Evolutionary conservation across 1,140 invertebrate species (phyloP), one percentile per base, ranked within the genome.

Genomic region (Helicorthomorpha holstii): DNA sequence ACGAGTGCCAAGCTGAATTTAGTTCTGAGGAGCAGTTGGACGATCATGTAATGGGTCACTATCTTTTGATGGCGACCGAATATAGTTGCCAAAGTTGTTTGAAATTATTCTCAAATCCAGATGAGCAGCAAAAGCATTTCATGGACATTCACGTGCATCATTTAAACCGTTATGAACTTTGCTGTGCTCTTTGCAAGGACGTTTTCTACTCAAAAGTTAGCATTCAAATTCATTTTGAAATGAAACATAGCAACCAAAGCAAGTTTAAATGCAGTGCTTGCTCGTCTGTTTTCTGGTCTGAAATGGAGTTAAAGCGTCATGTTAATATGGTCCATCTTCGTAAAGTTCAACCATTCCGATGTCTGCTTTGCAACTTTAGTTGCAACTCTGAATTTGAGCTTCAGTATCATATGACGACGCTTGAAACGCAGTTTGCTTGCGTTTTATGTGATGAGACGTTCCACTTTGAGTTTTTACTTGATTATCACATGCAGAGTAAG

Each of bases 151-250:
- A 96, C 58, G 81, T 87, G 1, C 81, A 88, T 64, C 83, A 85
- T 59, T 68, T 93, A 23, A 91, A 84, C 60, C 77, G 85, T 51
- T n/a, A n/a, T n/a, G n/a, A n/a, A n/a, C n/a, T n/a, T n/a, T n/a
- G n/a, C n/a, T 94, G 90, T 64, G 74, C 81, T 2, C 67, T 94
- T 1, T 96, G 90, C 65, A 83, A 84, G 59, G 88, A 93, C 60
- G 77, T 88, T 42, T 93, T 93, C 64, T 88, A 94, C 56, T 85
- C 84, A 0, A 83, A 87, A 64, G 51, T 52, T 7, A 52, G 49
- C 48, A 48, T 61, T 10, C 85, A 90, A 69, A 79, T 91, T 0
- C 90, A 95, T 62, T 87, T 93, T 61, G 81, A 85, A 3, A 82
- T 88, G 19, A 82, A 87, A 47, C 90, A 95, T 62, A 85, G 81